Base-by-base conservation (phyloP, 2,113 vertebrate genomes). In the Anser brachyrhynchus region DNA sequence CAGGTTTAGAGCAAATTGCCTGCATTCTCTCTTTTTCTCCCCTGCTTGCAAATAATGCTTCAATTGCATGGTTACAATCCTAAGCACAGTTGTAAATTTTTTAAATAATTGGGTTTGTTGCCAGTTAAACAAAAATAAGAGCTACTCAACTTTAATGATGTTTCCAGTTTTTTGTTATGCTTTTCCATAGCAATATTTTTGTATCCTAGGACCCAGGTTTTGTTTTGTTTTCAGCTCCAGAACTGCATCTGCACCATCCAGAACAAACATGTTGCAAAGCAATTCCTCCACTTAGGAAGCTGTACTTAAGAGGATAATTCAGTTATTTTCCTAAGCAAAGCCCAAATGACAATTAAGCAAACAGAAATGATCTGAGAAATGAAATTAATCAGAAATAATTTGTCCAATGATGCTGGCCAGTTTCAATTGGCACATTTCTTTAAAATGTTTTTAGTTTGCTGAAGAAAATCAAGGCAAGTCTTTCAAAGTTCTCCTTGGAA, bases 161-260 rank as follows among this genome's bases (percentile, higher is more conserved):
- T 37, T 85, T 94, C 81, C 79, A 78, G 26, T 0, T 8, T 81
- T 94, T 55, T 70, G 18, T 61, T 89, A 20, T 58, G 33, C 67
- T 95, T 95, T 93, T 57, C 88, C 64, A 55, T 77, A 59, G 33
- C 28, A 88, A 64, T 93, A 61, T 44, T 86, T 89, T 74, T 77
- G 2, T 58, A 54, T 49, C 58, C 41, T 17, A 70, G 46, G 20
- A 14, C 52, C 76, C 22, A 19, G n/a, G 33, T 22, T 65, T 14
- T 54, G 21, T 89, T 87, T 29, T 79, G 25, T 46, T 92, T 35
- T 43, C 9, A 92, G 31, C 6, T 83, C 49, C 69, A 76, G 64
- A 74, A 89, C 23, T 0, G 0, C 21, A 54, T 81, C 41, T 95
- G 61, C 5, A 2, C 67, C 73, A 66, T 52, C 33, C 26, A 55